Percentiles rank a stretch among this genome's conserved stretches.
Evolutionary conservation across 2,797 vertebrate genomes (phyloP).

Genomic region (Sebastes hubbsi): DNA sequence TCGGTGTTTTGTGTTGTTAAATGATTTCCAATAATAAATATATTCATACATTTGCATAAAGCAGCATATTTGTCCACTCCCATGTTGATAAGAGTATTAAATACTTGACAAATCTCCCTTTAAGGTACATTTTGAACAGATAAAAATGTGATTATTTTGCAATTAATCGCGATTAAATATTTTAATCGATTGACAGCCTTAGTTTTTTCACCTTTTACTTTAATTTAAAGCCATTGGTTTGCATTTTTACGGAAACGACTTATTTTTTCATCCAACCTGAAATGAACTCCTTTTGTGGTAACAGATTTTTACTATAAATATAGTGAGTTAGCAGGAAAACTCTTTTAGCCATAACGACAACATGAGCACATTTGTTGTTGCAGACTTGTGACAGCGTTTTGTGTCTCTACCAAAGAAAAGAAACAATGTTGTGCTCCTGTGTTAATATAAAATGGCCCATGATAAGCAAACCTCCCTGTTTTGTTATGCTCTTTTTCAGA

Average conservation of each 20-base stretch:
- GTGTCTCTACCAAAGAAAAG: background rate
- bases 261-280: background rate
- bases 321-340: too few relatives aligned
- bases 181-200: too few relatives aligned
- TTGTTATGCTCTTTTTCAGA: background rate
- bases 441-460: background rate
- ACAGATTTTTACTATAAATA: background rate
- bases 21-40: too few relatives aligned
- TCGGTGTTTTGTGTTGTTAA: too few relatives aligned
- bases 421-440: background rate
- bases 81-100: too few relatives aligned
- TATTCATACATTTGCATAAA: too few relatives aligned
- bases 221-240: background rate
- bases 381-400: background rate
- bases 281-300: background rate
- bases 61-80: too few relatives aligned
- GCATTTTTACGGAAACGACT: background rate
- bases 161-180: too few relatives aligned
- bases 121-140: too few relatives aligned
- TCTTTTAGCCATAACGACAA: background rate
- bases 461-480: background rate
- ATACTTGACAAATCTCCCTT: too few relatives aligned
- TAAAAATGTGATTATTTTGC: too few relatives aligned
- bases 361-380: background rate
- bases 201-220: background rate